Conservation (phyloP, 2,797 vertebrate species). For the Euphonia xanthogaster region DNA sequence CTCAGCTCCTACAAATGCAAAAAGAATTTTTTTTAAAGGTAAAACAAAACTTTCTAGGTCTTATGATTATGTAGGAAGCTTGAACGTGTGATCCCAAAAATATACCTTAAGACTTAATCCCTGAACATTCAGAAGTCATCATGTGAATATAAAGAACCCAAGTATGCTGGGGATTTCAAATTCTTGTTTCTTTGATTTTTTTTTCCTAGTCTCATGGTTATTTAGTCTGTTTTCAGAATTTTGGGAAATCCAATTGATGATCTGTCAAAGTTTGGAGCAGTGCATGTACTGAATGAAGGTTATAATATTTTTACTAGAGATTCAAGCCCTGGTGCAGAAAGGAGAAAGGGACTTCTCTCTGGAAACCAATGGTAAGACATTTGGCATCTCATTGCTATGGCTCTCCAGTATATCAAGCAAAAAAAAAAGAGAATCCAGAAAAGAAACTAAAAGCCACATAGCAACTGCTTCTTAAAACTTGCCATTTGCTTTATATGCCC, state of each 20-base stretch:
- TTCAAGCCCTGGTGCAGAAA: neutral
- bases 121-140: neutral
- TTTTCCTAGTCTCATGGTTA: neutral
- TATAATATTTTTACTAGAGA: neutral
- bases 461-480: neutral
- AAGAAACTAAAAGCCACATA: neutral
- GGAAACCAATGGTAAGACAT: neutral
- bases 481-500: neutral
- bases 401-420: neutral
- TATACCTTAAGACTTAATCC: neutral
- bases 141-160: neutral
- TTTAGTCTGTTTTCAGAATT: neutral
- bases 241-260: neutral
- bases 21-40: neutral
- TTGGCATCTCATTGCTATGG: neutral
- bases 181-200: neutral
- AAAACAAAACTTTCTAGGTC: slow-evolving; percentile 2
- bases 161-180: neutral
- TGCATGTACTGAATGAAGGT: neutral
- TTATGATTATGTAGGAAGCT: slow-evolving; percentile 22
- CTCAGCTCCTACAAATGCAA: neutral
- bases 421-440: neutral
- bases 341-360: neutral
- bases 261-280: neutral
- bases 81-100: slow-evolving; percentile 9